A percentile compares a stretch with the other conserved stretches of the same genome.
phyloP scores from a whole-genome alignment of 2,888 invertebrate species.

The Cylindroiulus punctatus region DNA sequence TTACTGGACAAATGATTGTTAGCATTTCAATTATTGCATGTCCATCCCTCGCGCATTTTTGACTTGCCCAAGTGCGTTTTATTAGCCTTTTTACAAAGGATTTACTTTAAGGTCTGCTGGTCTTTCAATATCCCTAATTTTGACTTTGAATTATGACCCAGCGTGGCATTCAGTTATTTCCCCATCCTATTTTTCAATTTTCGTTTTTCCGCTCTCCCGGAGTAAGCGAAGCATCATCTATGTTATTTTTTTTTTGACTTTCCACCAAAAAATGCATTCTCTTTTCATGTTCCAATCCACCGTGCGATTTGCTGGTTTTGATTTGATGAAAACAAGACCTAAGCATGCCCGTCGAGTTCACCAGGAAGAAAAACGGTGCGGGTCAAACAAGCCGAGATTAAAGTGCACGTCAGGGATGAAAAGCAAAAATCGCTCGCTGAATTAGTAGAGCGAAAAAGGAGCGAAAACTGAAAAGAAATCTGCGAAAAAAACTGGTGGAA shows the following conservation, averaged over 20 bases:
- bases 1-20: no score
- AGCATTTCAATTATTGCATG: no score
- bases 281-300: background rate
- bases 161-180: background rate
- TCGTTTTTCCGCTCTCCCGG: background rate
- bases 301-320: background rate
- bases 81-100: background rate
- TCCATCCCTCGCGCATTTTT: no score
- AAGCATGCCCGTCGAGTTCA: background rate
- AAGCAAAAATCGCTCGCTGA: background rate
- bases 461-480: background rate
- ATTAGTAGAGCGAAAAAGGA: constrained; percentile 1
- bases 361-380: background rate
- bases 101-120: background rate
- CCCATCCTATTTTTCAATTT: background rate
- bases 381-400: background rate
- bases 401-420: constrained; percentile 1
- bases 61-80: background rate
- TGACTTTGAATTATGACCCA: background rate
- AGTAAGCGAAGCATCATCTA: background rate
- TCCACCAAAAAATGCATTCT: background rate
- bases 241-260: background rate
- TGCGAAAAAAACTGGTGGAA: background rate
- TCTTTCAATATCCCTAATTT: background rate
- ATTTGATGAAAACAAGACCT: constrained; percentile 1